Base-by-base conservation (phyloP, 2,797 vertebrate genomes). In the Anguilla obscura region DNA sequence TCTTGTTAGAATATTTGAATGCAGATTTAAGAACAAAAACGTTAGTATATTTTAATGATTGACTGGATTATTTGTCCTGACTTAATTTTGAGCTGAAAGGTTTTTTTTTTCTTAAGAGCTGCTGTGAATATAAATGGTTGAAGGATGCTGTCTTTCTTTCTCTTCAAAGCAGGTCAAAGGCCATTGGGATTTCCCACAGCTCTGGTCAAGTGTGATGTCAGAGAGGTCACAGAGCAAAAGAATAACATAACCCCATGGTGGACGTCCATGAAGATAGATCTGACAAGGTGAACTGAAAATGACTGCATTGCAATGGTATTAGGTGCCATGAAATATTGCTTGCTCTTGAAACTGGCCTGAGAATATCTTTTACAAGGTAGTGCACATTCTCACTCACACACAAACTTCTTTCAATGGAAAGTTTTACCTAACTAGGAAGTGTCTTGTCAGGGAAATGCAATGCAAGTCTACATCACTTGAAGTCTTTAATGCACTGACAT, bases 311-410 rank as follows among this genome's bases (percentile, higher is more conserved):
- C 45, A 9, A 1, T 50, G 45, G 79, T 12, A 82, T 50, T 48
- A 24, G 45, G 45, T 50, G n/a, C 79, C 40, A 40, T 79, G 18
- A 50, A 82, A 82, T 82, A 84, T 89, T 87, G 87, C 90, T 92
- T 93, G 91, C 90, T 89, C 92, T 92, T 91, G 89, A 92, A 93
- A 93, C 92, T 92, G 91, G 91, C 93, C 91, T 93, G 91, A 89
- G 91, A 92, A 92, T 87, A 89, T 92, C 93, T 93, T 85, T 85
- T 52, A 85, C 88, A 86, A 88, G 90, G 83, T 84, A 54, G 48
- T 87, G 48, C 83, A 27, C 83, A 52, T 33, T 36, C 30, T n/a
- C 7, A 69, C 40, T n/a, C 82, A 76, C 69, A 50, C 56, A 18
- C 82, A 40, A 85, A 69, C 89, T 87, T 88, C 84, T 88, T 58